Conservation (phyloP, 2,797 vertebrate species). For the Danio jaintianensis region DNA sequence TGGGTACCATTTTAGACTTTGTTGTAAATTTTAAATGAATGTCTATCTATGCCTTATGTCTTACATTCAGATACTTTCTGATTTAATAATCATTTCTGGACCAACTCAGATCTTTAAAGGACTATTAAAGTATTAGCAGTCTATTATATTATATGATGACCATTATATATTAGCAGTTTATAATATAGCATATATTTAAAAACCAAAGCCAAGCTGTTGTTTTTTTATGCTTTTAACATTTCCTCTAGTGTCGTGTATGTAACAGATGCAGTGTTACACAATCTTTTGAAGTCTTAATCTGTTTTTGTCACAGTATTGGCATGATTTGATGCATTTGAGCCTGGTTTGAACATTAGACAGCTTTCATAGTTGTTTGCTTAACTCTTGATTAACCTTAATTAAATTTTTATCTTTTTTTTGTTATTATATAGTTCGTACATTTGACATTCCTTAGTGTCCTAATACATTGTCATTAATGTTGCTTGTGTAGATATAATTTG, state of each 20-base stretch:
- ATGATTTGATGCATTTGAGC: constrained; percentile 1
- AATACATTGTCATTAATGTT: neutral
- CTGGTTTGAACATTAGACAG: neutral
- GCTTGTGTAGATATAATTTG: neutral
- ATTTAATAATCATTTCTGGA: neutral
- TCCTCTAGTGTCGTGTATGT: neutral
- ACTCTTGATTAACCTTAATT: neutral
- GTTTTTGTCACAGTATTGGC: constrained; percentile 10
- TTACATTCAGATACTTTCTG: neutral
- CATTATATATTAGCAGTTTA: neutral
- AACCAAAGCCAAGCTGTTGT: neutral
- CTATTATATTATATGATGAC: neutral
- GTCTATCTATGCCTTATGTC: neutral
- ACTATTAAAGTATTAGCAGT: constrained; percentile 8
- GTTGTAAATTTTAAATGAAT: neutral
- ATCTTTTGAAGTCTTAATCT: neutral
- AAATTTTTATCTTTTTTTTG: neutral
- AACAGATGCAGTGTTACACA: neutral
- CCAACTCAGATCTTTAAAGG: constrained; percentile 7
- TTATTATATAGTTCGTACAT: neutral
- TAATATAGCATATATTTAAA: constrained; percentile 1
- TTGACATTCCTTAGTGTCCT: constrained; percentile 2
- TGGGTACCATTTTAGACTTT: neutral
- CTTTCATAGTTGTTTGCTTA: neutral
- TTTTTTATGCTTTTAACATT: neutral